These are phyloP conservation scores for Antitype chi DNA, from an alignment of 2,888 invertebrate species.

Conservation along the genomic window DNA sequence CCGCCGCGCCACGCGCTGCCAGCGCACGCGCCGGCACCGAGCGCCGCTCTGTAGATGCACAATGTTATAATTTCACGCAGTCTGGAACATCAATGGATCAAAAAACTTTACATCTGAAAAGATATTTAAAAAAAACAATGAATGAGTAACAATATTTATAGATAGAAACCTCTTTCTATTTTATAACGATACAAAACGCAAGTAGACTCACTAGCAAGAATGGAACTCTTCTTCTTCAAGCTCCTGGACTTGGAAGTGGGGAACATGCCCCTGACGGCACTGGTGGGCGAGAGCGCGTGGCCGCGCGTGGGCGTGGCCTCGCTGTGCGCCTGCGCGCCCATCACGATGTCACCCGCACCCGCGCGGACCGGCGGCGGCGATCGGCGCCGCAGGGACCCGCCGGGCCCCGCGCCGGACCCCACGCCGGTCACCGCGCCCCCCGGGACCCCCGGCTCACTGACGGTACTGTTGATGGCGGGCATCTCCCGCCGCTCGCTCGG, in stretches of 20 bases:
- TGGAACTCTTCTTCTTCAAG: conserved; percentile 94
- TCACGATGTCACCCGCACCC: conserved; percentile 49
- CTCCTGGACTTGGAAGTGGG: conserved; percentile 91
- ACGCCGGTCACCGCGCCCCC: conserved; percentile 15
- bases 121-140: neutral
- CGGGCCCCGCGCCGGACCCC: neutral
- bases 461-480: conserved; percentile 78
- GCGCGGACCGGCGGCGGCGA: conserved; percentile 20
- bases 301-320: conserved; percentile 43
- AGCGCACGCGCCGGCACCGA: conserved; percentile 74
- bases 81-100: neutral
- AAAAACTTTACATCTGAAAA: neutral
- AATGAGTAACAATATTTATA: too few species aligned
- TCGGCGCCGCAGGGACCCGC: conserved; percentile 31
- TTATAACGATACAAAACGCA: too few species aligned
- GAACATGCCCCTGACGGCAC: conserved; percentile 90
- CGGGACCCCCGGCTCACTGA: conserved; percentile 66
- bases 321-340: conserved; percentile 58
- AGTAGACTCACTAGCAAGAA: conserved; percentile 92
- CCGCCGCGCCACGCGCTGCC: conserved; percentile 76
- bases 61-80: neutral
- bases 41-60: conserved; percentile 75
- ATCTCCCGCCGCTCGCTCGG: conserved; percentile 76
- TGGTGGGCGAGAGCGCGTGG: conserved; percentile 83
- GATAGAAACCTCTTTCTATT: too few species aligned